Conservation (phyloP, 2,113 vertebrate species). For the Pycnonotus jocosus region DNA sequence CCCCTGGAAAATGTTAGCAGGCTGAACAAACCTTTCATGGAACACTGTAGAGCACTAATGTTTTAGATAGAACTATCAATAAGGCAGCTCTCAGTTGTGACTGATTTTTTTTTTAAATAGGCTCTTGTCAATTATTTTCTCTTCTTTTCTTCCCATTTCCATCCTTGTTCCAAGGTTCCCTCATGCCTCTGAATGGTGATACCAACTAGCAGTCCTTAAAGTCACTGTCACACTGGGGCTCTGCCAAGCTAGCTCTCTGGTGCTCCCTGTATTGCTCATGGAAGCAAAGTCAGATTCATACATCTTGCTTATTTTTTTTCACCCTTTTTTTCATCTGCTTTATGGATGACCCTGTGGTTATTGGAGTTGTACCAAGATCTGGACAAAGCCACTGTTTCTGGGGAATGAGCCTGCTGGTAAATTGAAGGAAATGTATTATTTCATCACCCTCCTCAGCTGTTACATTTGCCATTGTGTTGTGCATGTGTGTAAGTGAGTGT, state of each 20-base stretch:
- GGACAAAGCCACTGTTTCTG: background rate
- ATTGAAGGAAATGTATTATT: background rate
- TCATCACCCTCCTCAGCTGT: rapidly evolving
- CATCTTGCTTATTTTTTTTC: background rate
- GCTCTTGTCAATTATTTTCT: background rate
- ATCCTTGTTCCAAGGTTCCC: background rate
- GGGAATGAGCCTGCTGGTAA: background rate
- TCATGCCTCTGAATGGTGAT: background rate
- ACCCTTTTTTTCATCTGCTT: background rate
- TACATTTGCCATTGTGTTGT: background rate
- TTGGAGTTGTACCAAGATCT: background rate
- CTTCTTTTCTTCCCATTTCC: background rate
- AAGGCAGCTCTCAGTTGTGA: background rate
- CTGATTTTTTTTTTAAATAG: background rate
- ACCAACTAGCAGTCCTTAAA: background rate
- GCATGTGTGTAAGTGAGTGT: background rate
- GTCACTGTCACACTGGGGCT: background rate
- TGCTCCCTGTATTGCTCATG: background rate
- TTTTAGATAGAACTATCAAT: background rate
- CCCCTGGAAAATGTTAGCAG: background rate
- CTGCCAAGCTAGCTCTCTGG: background rate
- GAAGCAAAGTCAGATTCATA: background rate
- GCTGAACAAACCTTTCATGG: background rate
- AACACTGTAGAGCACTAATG: rapidly evolving
- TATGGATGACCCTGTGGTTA: background rate